phyloP scores from a whole-genome alignment of 2,888 invertebrate genomes.

The Synergus laeviventris region DNA sequence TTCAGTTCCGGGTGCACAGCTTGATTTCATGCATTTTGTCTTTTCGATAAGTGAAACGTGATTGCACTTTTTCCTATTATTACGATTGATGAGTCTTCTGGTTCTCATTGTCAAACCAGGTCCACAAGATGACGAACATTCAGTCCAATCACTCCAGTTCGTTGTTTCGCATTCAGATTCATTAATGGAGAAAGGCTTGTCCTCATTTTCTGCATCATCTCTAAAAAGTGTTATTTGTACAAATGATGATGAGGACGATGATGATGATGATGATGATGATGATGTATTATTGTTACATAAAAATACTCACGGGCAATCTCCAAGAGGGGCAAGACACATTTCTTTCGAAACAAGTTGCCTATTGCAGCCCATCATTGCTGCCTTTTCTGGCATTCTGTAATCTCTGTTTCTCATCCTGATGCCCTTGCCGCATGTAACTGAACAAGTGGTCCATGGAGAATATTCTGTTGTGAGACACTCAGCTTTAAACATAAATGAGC shows the following conservation, averaged over 20 bases:
- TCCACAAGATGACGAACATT: conserved; percentile 92
- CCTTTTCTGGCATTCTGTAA: conserved; percentile 83
- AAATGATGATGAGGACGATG: conserved; percentile 17
- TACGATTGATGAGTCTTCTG: conserved; percentile 82
- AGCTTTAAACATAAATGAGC: conserved; percentile 60
- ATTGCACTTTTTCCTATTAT: conserved; percentile 89
- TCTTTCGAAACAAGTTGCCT: conserved; percentile 86
- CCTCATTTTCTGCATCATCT: conserved; percentile 69
- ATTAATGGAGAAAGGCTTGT: conserved; percentile 67
- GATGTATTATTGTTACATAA: conserved; percentile 1
- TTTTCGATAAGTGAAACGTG: conserved; percentile 87
- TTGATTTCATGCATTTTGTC: conserved; percentile 86
- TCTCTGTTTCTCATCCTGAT: conserved; percentile 78
- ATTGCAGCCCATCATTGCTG: conserved; percentile 83
- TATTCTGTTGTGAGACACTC: conserved; percentile 79
- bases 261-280: neutral
- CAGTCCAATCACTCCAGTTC: conserved; percentile 88
- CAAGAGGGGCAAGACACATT: conserved; percentile 88
- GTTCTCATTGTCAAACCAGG: conserved; percentile 86
- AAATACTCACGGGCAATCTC: conserved; percentile 85
- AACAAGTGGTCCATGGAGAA: conserved; percentile 81
- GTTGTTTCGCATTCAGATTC: conserved; percentile 82
- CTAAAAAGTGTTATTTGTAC: conserved; percentile 44
- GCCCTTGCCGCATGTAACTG: conserved; percentile 82
- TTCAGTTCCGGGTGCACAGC: conserved; percentile 79